A percentile compares a stretch with the other conserved stretches of the same genome.
These are phyloP conservation scores for Rhynchonycteris naso DNA, from an alignment of 2,797 vertebrate species.

Conservation along the genomic window DNA sequence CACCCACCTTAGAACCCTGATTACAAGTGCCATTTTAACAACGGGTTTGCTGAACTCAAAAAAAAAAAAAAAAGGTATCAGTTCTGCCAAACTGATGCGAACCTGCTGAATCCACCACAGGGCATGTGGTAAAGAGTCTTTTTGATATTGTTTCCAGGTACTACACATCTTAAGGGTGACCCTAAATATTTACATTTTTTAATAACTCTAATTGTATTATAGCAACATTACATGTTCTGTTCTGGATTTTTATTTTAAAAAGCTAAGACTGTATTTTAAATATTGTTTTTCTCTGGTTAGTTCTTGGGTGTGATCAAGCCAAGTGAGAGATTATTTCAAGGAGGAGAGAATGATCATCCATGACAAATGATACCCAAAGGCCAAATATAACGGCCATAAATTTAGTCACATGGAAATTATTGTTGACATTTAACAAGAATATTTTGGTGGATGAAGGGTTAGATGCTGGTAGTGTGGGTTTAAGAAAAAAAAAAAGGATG, in stretches of 20 bases:
- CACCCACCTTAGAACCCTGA: too few species aligned
- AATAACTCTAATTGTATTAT: not conserved
- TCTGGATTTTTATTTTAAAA: not conserved
- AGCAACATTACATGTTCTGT: not conserved
- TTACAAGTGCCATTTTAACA: too few species aligned
- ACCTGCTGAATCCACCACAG: too few species aligned
- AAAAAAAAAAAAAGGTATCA: too few species aligned
- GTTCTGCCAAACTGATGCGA: too few species aligned
- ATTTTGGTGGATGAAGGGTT: not conserved
- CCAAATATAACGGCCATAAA: not conserved
- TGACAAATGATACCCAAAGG: not conserved
- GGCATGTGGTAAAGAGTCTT: not conserved
- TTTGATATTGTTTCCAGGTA: not conserved
- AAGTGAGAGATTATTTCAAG: not conserved
- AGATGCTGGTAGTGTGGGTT: not conserved
- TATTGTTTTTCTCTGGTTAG: not conserved
- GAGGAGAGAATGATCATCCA: not conserved
- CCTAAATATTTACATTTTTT: not conserved
- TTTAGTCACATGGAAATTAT: not conserved
- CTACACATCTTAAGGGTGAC: not conserved
- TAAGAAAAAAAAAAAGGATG: not conserved
- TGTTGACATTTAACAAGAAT: not conserved
- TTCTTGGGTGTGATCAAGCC: not conserved
- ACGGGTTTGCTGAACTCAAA: too few species aligned
- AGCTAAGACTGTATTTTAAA: not conserved